Percentiles rank a stretch among this genome's conserved stretches.
These are phyloP conservation scores for Sitta europaea DNA, from an alignment of 2,113 vertebrate species.

Conservation along the genomic window DNA sequence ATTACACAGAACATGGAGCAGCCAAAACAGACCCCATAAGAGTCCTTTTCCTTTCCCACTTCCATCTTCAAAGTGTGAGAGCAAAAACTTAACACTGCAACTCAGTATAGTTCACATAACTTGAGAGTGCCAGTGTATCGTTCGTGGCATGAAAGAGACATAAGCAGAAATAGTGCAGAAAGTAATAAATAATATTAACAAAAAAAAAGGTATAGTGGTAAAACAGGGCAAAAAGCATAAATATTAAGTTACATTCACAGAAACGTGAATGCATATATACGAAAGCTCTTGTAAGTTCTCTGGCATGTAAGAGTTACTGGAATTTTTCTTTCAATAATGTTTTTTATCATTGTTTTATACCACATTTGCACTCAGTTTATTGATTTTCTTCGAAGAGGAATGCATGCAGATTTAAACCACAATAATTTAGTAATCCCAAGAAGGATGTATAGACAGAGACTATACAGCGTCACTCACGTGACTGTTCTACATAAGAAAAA, in stretches of 20 bases:
- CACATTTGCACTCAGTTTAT: not conserved
- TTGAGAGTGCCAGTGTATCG: not conserved
- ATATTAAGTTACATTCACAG: not conserved
- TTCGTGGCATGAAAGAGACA: not conserved
- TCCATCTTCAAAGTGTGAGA: not conserved
- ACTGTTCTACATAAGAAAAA: not conserved
- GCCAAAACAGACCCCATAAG: rapidly evolving
- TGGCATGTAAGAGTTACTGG: not conserved
- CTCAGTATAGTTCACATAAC: not conserved
- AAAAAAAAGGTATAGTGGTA: not conserved
- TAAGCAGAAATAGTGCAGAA: not conserved
- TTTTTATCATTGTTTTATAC: not conserved
- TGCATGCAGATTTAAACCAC: not conserved
- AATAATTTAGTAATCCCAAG: not conserved
- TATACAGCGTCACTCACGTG: not conserved
- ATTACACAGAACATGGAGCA: not conserved
- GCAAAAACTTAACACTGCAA: not conserved
- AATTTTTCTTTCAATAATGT: not conserved
- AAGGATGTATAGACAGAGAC: not conserved
- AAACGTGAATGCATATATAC: rapidly evolving
- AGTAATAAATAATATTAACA: not conserved
- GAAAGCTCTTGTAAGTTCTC: not conserved
- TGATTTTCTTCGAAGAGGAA: not conserved
- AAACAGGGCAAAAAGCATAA: not conserved
- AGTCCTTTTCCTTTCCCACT: not conserved